Evolutionary conservation across 2,797 vertebrate genomes (phyloP), one percentile per base, ranked within the genome.

Genomic region (Cyclura pinguis): DNA sequence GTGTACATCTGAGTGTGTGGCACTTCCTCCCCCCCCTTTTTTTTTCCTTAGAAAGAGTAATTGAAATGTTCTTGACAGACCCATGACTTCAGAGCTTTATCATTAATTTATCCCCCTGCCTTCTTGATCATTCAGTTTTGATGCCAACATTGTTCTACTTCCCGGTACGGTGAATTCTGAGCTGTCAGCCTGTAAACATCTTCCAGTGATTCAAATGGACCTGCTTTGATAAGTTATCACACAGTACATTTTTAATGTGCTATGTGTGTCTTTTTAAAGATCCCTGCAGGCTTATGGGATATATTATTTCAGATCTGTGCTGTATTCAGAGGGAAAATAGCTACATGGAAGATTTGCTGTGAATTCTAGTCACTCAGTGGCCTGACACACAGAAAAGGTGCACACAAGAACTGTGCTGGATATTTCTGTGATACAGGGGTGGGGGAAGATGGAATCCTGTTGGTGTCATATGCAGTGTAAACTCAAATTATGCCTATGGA

Each of bases 101-200:
- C 80, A 92, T 84, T 84, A 59, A 92, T 84, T 87, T 64, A 87
- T 50, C 62, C 80, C 50, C 47, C 81, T 55, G 55, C 64, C 80
- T 83, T 80, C 84, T 57, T 72, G 88, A 87, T 84, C 27, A 64
- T 84, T 89, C 62, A 52, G 47, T 85, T 80, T 80, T 92, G 88
- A 89, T 89, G 69, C 78, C 77, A 72, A 82, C 64, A 38, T 59
- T 6, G 27, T 47, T 55, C 62, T 89, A 50, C 74, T 87, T 72
- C 80, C 27, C 80, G 52, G 55, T 35, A 20, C 80, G 32, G n/a
- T n/a, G 85, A 77, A 38, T 77, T 83, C 88, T n/a, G 76, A 64
- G 72, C 84, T 84, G 80, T 92, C 87, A 85, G 10, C 8, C 57
- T 27, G 18, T 69, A 81, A 91, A 89, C 59, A 83, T 82, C 50